A percentile compares a stretch with the other conserved stretches of the same genome.
phyloP scores from a whole-genome alignment of 2,888 invertebrate genomes.

The Sympetrum striolatum region DNA sequence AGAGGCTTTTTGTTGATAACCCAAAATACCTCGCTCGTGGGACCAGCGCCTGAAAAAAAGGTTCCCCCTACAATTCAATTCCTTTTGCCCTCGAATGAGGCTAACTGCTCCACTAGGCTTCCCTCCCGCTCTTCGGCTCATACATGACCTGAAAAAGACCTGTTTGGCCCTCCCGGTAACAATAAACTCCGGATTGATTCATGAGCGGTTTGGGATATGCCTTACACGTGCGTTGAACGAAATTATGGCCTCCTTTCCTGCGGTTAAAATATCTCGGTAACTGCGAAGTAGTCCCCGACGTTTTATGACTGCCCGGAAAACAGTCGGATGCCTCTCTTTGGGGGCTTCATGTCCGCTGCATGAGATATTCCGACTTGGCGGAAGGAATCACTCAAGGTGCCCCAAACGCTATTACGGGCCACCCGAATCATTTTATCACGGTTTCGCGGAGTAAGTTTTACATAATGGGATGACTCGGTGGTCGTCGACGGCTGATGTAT shows the following conservation, averaged over 20 bases:
- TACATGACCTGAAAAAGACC: slow-evolving; percentile 32
- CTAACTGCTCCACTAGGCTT: slow-evolving; percentile 32
- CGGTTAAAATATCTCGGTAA: not conserved
- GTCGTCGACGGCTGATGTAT: not conserved
- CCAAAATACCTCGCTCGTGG: slow-evolving; percentile 30
- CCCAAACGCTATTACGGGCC: not conserved
- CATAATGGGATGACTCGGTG: not conserved
- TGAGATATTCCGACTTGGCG: not conserved
- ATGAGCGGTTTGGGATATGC: not conserved
- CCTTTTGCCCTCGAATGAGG: slow-evolving; percentile 36
- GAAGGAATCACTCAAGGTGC: not conserved
- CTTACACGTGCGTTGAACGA: not conserved
- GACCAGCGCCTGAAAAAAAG: slow-evolving; percentile 11
- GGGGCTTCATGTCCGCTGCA: not conserved
- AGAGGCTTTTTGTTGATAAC: slow-evolving; percentile 42
- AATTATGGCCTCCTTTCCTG: slow-evolving; percentile 1
- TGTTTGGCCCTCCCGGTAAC: slow-evolving; percentile 8
- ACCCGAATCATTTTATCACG: not conserved
- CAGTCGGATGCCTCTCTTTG: not conserved
- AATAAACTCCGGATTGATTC: slow-evolving; percentile 27
- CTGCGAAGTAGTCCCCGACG: not conserved
- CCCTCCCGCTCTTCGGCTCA: not conserved
- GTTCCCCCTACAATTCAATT: slow-evolving; percentile 34
- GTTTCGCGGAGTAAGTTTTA: not conserved
- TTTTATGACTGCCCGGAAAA: not conserved